Base-by-base conservation (phyloP, 1,140 invertebrate species). In the Gerris buenoi region DNA sequence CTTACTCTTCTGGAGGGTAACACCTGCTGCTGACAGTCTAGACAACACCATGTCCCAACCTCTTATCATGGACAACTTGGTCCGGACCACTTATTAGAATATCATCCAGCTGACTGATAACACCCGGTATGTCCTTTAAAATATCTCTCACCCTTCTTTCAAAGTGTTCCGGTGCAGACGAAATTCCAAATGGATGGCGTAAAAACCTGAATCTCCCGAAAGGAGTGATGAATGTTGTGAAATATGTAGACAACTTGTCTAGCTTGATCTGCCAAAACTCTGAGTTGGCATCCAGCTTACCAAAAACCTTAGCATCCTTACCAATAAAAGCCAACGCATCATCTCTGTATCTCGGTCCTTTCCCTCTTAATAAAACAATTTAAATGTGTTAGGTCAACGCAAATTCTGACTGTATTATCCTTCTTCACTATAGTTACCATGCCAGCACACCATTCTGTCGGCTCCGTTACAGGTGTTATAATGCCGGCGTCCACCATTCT, bases 181-280 rank as follows among this genome's bases (percentile, higher is more conserved):
- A 10, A 61, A 61, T 61, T 61, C 59, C 59, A 25, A 61, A 61
- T 61, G 59, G 59, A 10, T 13, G 22, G 14, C 15, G 14, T 25
- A 3, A 14, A 27, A 15, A 64, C 13, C 14, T 25, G 22, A 25
- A 64, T 18, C 63, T 23, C 2, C 63, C 26, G 22, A 25, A 64
- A 2, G 63, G 63, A 13, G 26, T 64, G 2, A 64, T 25, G n/a
- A 64, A 64, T 27, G 63, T 64, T 2, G 63, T 64, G 10, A 25
- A 27, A 25, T 64, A 13, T 27, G 23, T 14, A 18, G 15, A 64
- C 13, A 25, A 22, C 5, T 23, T n/a, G 15, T 22, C 15, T 10
- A 64, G 25, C 22, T 15, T 15, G 10, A 23, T 14, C 27, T 64
- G 63, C 63, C 63, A 64, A 27, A 64, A 64, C 23, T 26, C 63